A percentile compares a stretch with the other conserved stretches of the same genome.
phyloP scores from a whole-genome alignment of 1,140 invertebrate species.

The Drosophila orosa region DNA sequence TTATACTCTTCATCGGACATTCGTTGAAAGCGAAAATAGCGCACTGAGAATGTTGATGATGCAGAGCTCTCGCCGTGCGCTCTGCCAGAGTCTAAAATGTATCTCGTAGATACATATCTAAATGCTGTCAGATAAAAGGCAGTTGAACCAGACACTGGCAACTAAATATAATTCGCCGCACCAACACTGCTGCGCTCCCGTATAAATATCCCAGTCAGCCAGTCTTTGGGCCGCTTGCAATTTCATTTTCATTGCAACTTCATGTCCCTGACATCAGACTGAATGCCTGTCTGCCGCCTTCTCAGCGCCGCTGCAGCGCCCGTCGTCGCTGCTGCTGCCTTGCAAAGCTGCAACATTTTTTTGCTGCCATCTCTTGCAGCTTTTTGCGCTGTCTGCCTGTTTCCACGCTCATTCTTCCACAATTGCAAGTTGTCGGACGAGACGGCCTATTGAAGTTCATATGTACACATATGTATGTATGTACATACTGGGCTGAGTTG shows the following conservation, averaged over 20 bases:
- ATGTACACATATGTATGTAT: conserved; percentile 1
- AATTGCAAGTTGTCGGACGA: conserved; percentile 65
- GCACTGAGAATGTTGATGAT: conserved; percentile 34
- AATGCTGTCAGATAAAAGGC: conserved; percentile 68
- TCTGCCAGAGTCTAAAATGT: conserved; percentile 57
- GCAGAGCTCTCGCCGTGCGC: conserved; percentile 37
- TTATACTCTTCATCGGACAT: conserved; percentile 26
- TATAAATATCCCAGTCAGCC: conserved; percentile 54
- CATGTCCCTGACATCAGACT: conserved; percentile 76
- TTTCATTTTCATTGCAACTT: conserved; percentile 81
- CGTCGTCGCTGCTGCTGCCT: conserved; percentile 7
- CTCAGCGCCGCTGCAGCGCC: conserved; percentile 10
- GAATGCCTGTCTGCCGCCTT: conserved; percentile 45
- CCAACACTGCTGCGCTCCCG: conserved; percentile 26
- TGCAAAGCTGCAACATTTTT: conserved; percentile 33
- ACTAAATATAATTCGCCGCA: conserved; percentile 67
- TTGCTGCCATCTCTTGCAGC: conserved; percentile 40
- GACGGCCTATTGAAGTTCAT: conserved; percentile 71
- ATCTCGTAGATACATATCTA: conserved; percentile 76
- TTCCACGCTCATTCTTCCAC: conserved; percentile 76
- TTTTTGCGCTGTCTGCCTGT: conserved; percentile 53
- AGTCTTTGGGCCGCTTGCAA: conserved; percentile 68
- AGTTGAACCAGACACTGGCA: conserved; percentile 75
- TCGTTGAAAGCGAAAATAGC: conserved; percentile 80
- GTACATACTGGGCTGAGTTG: conserved; percentile 23